Percentiles rank a stretch among this genome's conserved stretches.
These are phyloP conservation scores for Hippocampus kuda DNA, from an alignment of 2,797 vertebrate species.

Conservation along the genomic window DNA sequence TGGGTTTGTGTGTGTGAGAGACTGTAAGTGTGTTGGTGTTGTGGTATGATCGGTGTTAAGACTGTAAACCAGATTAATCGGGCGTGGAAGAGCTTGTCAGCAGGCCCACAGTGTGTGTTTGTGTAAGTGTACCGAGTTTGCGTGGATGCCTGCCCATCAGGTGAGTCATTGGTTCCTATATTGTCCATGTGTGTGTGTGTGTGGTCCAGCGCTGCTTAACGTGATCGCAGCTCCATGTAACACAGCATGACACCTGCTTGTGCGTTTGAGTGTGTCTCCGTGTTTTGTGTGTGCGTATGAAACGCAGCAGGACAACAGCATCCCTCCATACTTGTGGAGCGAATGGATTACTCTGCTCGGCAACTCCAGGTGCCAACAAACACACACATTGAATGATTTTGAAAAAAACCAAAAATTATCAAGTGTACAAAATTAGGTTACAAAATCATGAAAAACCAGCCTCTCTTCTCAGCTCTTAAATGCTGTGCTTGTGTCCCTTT, in stretches of 20 bases:
- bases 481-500: neutral
- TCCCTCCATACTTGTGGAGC: slow-evolving; percentile 79
- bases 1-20: slow-evolving; percentile 30
- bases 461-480: neutral
- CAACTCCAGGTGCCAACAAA: slow-evolving; percentile 30
- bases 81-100: slow-evolving; percentile 96
- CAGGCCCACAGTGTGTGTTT: slow-evolving; percentile 63
- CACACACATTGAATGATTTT: neutral
- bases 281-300: slow-evolving; percentile 39
- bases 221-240: slow-evolving; percentile 97
- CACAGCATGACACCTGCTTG: slow-evolving; percentile 82
- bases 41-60: slow-evolving; percentile 89
- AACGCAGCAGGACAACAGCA: slow-evolving; percentile 59
- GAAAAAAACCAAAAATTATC: neutral
- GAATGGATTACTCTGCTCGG: slow-evolving; percentile 90
- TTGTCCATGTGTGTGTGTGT: slow-evolving; percentile 73
- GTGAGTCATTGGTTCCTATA: slow-evolving; percentile 44
- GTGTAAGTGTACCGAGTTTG: slow-evolving; percentile 16
- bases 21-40: slow-evolving; percentile 28
- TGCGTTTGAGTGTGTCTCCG: slow-evolving; percentile 48
- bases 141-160: slow-evolving; percentile 35
- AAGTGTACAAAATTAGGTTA: neutral
- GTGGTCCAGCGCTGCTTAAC: slow-evolving; percentile 93
- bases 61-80: slow-evolving; percentile 99
- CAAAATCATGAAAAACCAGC: neutral